These are phyloP conservation scores for Dasyprocta punctata DNA, from an alignment of 2,113 vertebrate genomes.

Conservation along the genomic window DNA sequence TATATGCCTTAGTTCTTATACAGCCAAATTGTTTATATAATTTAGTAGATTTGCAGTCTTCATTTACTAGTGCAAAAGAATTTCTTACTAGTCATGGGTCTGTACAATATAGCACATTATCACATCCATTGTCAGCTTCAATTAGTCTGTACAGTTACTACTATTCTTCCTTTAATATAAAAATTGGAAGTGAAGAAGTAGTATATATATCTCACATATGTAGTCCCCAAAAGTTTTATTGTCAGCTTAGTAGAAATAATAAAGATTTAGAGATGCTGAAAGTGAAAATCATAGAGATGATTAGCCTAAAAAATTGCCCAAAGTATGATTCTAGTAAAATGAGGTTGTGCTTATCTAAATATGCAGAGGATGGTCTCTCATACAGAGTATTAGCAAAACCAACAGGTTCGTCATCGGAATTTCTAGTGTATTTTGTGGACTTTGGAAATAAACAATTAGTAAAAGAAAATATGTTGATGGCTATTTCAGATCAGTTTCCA, in stretches of 20 bases:
- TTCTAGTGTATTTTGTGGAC: slow-evolving; percentile 93
- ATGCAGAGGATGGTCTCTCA: slow-evolving; percentile 89
- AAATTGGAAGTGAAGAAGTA: slow-evolving; percentile 88
- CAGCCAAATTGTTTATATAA: slow-evolving; percentile 84
- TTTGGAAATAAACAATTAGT: slow-evolving; percentile 91
- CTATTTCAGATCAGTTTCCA: slow-evolving; percentile 87
- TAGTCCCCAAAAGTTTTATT: slow-evolving; percentile 91
- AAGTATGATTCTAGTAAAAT: slow-evolving; percentile 30
- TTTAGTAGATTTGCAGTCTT: slow-evolving; percentile 89
- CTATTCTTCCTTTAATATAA: slow-evolving; percentile 91
- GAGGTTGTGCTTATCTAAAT: slow-evolving; percentile 90
- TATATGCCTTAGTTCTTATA: slow-evolving; percentile 85
- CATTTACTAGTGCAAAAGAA: slow-evolving; percentile 79
- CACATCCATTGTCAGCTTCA: slow-evolving; percentile 75
- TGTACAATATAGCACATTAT: slow-evolving; percentile 39
- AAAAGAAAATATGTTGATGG: slow-evolving; percentile 86
- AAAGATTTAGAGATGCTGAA: slow-evolving; percentile 85
- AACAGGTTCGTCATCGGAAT: slow-evolving; percentile 82
- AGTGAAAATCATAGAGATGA: slow-evolving; percentile 82
- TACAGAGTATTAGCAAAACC: slow-evolving; percentile 89
- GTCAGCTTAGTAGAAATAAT: slow-evolving; percentile 92
- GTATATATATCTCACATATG: slow-evolving; percentile 89
- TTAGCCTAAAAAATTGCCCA: slow-evolving; percentile 69
- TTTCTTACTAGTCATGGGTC: slow-evolving; percentile 83
- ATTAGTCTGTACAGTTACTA: slow-evolving; percentile 88